Conservation (phyloP, 2,888 invertebrate species). For the Stramonita haemastoma region DNA sequence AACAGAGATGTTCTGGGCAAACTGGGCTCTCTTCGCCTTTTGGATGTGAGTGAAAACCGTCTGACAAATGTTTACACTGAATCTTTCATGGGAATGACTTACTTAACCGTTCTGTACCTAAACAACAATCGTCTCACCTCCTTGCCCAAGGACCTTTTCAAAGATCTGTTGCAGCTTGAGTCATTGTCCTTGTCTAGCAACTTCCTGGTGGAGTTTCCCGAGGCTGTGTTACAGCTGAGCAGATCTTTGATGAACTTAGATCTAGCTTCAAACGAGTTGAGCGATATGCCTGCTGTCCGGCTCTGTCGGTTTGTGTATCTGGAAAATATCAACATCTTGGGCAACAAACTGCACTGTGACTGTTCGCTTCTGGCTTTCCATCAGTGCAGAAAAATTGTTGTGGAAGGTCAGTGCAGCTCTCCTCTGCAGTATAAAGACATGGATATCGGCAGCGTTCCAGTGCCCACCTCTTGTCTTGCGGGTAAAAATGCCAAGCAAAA, state of each 20-base stretch:
- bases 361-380: slow-evolving; percentile 40
- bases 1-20: slow-evolving; percentile 19
- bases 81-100: slow-evolving; percentile 41
- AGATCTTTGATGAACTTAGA: slow-evolving; percentile 38
- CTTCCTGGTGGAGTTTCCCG: slow-evolving; percentile 42
- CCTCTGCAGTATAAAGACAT: slow-evolving; percentile 35
- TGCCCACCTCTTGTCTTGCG: not conserved
- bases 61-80: slow-evolving; percentile 32
- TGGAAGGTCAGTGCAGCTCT: slow-evolving; percentile 42
- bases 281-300: slow-evolving; percentile 33
- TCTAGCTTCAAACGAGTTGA: slow-evolving; percentile 45
- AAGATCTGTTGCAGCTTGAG: slow-evolving; percentile 38
- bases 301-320: slow-evolving; percentile 42
- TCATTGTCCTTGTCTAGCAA: slow-evolving; percentile 42
- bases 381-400: slow-evolving; percentile 29
- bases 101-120: slow-evolving; percentile 37
- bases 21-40: slow-evolving; percentile 33
- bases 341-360: slow-evolving; percentile 49
- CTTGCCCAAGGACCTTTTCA: slow-evolving; percentile 40
- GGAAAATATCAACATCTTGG: slow-evolving; percentile 34
- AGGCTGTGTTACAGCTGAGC: slow-evolving; percentile 22
- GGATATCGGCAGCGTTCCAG: slow-evolving; percentile 11
- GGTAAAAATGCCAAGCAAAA: not conserved
- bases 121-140: slow-evolving; percentile 44
- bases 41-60: slow-evolving; percentile 49